Percentiles rank a stretch among this genome's conserved stretches.
Evolutionary conservation across 2,113 vertebrate species (phyloP).

Genomic region (Tonatia bakeri): DNA sequence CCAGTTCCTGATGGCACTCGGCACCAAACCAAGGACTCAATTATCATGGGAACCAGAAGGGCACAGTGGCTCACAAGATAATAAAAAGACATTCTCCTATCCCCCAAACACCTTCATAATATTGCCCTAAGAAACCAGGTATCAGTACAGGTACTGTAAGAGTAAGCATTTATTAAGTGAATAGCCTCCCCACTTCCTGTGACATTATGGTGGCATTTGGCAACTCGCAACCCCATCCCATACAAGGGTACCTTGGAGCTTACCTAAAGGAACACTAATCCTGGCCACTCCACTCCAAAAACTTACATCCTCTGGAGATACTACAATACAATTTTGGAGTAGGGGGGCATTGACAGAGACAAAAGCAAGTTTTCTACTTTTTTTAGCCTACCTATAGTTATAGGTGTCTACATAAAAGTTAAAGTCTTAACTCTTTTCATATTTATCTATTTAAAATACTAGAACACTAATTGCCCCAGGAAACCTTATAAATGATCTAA

Average conservation of each 20-base stretch:
- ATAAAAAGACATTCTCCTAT: not conserved
- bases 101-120: not conserved
- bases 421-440: not conserved
- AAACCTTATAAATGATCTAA: not conserved
- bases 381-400: not conserved
- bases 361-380: not conserved
- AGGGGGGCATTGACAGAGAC: not conserved
- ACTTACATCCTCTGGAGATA: not conserved
- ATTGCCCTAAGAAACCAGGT: not conserved
- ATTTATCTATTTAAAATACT: not conserved
- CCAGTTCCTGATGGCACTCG: not conserved
- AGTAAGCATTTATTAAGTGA: not conserved
- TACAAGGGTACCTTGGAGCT: not conserved
- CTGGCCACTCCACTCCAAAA: not conserved
- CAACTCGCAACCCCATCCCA: not conserved
- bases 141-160: not conserved
- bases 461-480: not conserved
- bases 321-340: not conserved
- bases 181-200: not conserved
- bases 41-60: not conserved
- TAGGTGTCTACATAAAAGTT: not conserved
- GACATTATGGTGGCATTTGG: not conserved
- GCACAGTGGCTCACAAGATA: not conserved
- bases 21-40: not conserved
- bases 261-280: not conserved